phyloP scores from a whole-genome alignment of 2,113 vertebrate genomes.

The Phrynocephalus versicolor region DNA sequence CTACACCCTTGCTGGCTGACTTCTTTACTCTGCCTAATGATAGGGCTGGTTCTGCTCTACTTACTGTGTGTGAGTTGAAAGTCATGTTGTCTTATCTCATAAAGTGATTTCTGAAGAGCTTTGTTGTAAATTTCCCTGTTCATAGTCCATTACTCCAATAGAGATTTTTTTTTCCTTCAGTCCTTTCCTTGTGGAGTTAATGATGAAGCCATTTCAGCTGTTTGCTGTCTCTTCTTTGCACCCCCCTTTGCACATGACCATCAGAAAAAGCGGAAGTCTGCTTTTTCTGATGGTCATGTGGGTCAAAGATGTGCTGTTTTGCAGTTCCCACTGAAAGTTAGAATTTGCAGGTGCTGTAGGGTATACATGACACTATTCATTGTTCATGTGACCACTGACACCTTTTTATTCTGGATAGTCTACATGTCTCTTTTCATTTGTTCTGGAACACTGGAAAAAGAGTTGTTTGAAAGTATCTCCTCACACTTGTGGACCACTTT shows the following conservation, averaged over 20 bases:
- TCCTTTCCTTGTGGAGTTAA: background rate
- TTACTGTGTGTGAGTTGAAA: background rate
- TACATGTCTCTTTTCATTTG: background rate
- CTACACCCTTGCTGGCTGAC: background rate
- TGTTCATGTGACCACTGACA: background rate
- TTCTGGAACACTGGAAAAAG: background rate
- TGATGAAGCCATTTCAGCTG: background rate
- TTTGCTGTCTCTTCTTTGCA: background rate
- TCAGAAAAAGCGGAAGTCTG: background rate
- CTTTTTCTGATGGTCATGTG: background rate
- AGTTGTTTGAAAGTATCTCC: background rate
- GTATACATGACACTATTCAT: background rate
- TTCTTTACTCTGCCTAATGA: background rate
- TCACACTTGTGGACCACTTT: background rate
- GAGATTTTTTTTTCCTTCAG: background rate
- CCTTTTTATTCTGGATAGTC: background rate
- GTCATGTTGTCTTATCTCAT: background rate
- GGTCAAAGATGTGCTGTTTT: background rate
- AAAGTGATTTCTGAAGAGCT: background rate
- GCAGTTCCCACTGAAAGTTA: background rate
- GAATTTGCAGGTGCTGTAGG: background rate
- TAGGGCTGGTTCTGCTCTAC: background rate
- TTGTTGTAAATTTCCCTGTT: background rate
- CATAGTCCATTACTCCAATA: background rate
- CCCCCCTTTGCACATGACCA: no score